Percentiles rank a stretch among this genome's conserved stretches.
phyloP scores from a whole-genome alignment of 35 echinoderm and acorn worm genomes.

The Amphiura filiformis region DNA sequence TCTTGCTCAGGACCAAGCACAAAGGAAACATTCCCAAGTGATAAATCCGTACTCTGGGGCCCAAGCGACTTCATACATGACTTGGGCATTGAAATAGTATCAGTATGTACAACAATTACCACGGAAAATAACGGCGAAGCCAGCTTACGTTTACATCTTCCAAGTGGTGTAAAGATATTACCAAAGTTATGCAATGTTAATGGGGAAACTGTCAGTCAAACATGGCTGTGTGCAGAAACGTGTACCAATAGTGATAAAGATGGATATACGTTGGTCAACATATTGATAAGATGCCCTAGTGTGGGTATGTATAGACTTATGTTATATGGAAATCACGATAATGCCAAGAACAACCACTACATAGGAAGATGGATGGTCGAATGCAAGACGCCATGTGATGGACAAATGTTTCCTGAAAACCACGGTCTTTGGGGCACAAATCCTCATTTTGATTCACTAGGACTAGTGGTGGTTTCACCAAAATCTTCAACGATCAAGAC shows the following conservation, averaged over 20 bases:
- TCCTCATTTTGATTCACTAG: neutral
- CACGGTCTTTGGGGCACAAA: neutral
- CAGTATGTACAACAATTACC: neutral
- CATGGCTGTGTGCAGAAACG: neutral
- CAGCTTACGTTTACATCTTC: neutral
- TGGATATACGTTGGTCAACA: neutral
- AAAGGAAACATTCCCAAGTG: neutral
- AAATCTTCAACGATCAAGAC: neutral
- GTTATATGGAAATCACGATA: neutral
- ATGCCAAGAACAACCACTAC: neutral
- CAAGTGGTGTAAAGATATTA: neutral
- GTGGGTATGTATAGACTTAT: neutral
- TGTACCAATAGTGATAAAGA: neutral
- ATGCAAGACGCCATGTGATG: neutral
- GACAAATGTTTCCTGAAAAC: neutral
- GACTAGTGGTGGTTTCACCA: neutral
- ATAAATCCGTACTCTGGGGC: neutral
- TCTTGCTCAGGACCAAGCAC: neutral
- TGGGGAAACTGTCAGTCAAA: neutral
- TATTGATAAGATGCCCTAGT: neutral
- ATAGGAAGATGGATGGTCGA: neutral
- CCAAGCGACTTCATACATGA: neutral
- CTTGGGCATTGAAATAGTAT: neutral
- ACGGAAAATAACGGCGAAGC: neutral
- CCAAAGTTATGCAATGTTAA: neutral